Base-by-base conservation (phyloP, 2,797 vertebrate species). In the Gouania willdenowi region DNA sequence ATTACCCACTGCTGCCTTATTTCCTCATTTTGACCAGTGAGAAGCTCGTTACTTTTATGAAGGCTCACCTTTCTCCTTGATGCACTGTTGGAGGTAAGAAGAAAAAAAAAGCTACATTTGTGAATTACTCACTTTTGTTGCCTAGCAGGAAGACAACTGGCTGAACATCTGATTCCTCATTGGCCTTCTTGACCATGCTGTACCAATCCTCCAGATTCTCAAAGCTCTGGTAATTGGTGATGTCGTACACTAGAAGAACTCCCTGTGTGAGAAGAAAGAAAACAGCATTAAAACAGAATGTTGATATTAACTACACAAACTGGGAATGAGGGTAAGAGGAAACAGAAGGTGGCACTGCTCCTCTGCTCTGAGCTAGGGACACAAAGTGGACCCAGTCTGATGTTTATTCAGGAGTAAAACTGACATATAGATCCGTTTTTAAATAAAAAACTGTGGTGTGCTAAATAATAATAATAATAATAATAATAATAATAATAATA, bases 191-290 rank as follows among this genome's bases (percentile, higher is more conserved):
- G 67, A 98, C 91, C 79, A 89, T 89, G 56, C 80, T 85, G 79
- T 90, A 91, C 96, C 96, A 99, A 66, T 98, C 96, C 87, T 98
- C 94, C 65, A 99, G 86, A 76, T 98, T 96, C 85, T 99, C 97
- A 85, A 98, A 99, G 79, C 94, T 99, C 79, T 98, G 95, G 73
- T 92, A 87, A 71, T 97, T 99, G 61, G 94, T 98, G 77, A 98
- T 94, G 62, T 99, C 97, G 53, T 99, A 99, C 9, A 99, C 96
- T 83, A 99, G 85, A 8, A 99, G 89, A 70, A 99, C 76, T 26
- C 94, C 97, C 96, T 98, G 84, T 35, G 5, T 33, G n/a, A n/a
- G n/a, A 5, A 11, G 29, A 31, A 40, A 41, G 55, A 49, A 55
- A 77, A 43, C 52, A 66, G 24, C 22, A n/a, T n/a, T n/a, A n/a